These are phyloP conservation scores for Parambassis ranga DNA, from an alignment of 2,797 vertebrate genomes.

Conservation along the genomic window DNA sequence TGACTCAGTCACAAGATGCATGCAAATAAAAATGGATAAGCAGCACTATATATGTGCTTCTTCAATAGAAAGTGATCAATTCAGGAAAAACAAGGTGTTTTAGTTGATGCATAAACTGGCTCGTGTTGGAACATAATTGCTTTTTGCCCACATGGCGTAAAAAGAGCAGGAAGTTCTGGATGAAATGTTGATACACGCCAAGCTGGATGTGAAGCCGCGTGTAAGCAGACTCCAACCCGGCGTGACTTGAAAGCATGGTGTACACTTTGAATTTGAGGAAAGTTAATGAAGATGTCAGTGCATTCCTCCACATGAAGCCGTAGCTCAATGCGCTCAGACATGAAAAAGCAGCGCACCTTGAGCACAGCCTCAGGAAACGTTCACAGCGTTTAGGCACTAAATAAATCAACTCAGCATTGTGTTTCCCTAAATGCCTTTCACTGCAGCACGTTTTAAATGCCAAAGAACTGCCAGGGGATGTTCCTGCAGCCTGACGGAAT, in stretches of 20 bases:
- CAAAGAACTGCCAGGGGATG: background rate
- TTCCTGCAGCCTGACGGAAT: background rate
- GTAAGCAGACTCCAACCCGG: background rate
- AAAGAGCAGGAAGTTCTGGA: background rate
- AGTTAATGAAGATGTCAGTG: background rate
- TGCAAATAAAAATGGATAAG: no score
- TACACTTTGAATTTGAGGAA: background rate
- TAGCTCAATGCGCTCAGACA: background rate
- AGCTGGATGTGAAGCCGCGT: no score
- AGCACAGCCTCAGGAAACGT: conserved; percentile 21
- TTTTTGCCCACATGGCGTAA: background rate
- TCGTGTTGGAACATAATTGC: background rate
- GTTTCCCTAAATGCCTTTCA: background rate
- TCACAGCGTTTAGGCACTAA: conserved; percentile 5
- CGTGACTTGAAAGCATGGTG: background rate
- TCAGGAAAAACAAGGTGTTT: background rate
- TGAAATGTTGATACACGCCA: background rate
- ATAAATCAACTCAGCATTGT: conserved; percentile 18
- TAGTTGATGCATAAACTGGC: background rate
- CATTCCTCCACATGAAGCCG: background rate
- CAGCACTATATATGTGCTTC: no score
- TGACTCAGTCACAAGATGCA: no score
- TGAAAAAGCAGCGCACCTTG: conserved; percentile 12
- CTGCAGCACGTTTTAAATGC: background rate
- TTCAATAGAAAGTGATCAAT: no score